These are phyloP conservation scores for Tachysurus vachellii DNA, from an alignment of 2,113 vertebrate genomes.

Conservation along the genomic window DNA sequence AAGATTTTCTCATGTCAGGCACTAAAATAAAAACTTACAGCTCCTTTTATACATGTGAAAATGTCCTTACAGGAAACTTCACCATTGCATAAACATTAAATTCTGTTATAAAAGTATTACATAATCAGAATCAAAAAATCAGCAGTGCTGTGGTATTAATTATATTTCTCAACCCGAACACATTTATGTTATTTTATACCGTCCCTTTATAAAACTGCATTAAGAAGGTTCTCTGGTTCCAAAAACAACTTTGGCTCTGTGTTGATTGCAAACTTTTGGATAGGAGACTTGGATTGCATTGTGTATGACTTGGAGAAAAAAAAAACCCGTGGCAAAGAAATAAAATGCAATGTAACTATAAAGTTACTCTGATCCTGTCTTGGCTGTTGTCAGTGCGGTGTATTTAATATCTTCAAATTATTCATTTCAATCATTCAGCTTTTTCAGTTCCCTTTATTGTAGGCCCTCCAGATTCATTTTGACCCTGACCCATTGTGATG, in stretches of 20 bases:
- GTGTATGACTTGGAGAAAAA: background rate
- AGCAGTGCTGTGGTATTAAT: background rate
- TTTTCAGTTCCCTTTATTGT: conserved; percentile 2
- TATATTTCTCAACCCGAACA: background rate
- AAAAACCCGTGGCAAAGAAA: background rate
- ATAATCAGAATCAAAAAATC: background rate
- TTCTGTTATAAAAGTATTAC: background rate
- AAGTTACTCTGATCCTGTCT: background rate
- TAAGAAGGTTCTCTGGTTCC: background rate
- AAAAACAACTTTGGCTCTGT: background rate
- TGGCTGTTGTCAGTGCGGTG: background rate
- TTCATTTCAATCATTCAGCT: conserved; percentile 17
- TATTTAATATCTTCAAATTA: conserved; percentile 8
- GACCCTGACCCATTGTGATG: conserved; percentile 29
- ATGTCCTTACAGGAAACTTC: background rate
- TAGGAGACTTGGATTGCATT: background rate
- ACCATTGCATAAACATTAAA: background rate
- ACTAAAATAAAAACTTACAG: background rate
- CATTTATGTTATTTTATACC: background rate
- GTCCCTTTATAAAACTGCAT: background rate
- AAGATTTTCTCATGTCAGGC: background rate
- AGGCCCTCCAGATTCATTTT: conserved; percentile 17
- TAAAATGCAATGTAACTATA: background rate
- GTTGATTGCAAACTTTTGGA: background rate
- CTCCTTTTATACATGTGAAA: background rate